These are phyloP conservation scores for Myopa testacea DNA, from an alignment of 2,888 invertebrate species.

Conservation along the genomic window DNA sequence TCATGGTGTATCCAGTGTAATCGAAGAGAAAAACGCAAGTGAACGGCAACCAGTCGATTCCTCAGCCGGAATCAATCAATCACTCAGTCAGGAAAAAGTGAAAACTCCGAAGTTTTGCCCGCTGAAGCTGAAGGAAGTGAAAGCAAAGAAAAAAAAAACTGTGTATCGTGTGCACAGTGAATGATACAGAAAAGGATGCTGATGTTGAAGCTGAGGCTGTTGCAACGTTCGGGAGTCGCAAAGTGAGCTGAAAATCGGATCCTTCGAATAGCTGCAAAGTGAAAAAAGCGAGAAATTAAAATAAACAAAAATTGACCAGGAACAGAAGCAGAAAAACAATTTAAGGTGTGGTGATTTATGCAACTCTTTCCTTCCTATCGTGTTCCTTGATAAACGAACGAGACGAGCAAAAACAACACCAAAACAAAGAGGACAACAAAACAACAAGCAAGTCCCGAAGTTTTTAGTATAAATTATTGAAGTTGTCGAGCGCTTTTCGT, in stretches of 20 bases:
- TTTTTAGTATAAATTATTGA: constrained; percentile 39
- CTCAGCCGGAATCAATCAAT: neutral
- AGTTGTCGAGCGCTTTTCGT: constrained; percentile 15
- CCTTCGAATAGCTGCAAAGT: no score
- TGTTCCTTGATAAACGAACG: constrained; percentile 40
- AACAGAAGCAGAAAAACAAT: constrained; percentile 47
- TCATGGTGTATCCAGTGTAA: neutral
- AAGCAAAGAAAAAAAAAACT: constrained; percentile 35
- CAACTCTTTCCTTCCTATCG: constrained; percentile 52
- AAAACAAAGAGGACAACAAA: constrained; percentile 25
- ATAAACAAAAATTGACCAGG: neutral
- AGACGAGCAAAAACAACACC: constrained; percentile 36
- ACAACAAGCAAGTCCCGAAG: constrained; percentile 39
- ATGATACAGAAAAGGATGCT: constrained; percentile 24
- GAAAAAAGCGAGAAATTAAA: no score
- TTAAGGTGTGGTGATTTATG: constrained; percentile 68
- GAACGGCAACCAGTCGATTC: neutral
- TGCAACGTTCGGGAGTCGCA: no score
- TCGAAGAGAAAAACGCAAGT: neutral
- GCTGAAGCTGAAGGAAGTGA: constrained; percentile 15
- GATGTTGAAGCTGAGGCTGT: neutral
- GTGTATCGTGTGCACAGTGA: constrained; percentile 15
- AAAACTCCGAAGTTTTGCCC: constrained; percentile 5
- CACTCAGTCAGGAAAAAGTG: constrained; percentile 18
- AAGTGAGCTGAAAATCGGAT: no score